Evolutionary conservation across 2,797 vertebrate genomes (phyloP).

Genomic region (Hapalemur alaotrensis): DNA sequence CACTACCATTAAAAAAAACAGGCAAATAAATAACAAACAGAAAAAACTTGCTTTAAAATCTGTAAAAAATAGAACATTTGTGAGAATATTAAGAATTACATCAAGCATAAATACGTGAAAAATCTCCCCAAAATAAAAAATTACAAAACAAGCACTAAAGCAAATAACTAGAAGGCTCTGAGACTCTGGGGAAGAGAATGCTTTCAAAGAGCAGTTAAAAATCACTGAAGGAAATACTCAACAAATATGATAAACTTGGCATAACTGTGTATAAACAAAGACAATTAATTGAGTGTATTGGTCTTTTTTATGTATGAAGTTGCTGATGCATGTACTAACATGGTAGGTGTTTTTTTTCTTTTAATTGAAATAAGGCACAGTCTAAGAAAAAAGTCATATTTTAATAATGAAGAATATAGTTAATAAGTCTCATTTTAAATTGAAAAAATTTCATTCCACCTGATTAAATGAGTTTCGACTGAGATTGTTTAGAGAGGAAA

Average conservation of each 20-base stretch:
- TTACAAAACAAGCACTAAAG: neutral
- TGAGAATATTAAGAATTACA: neutral
- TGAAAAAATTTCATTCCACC: neutral
- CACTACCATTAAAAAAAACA: neutral
- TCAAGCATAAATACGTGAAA: neutral
- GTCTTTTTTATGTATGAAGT: neutral
- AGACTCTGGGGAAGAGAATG: neutral
- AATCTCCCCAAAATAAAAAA: neutral
- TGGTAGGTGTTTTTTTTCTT: neutral
- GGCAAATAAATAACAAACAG: neutral
- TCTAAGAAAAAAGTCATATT: neutral
- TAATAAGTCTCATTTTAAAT: neutral
- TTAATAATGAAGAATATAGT: neutral
- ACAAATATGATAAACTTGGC: neutral
- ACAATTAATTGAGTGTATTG: neutral
- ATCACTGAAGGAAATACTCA: neutral
- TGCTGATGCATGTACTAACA: neutral
- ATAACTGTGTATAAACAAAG: neutral
- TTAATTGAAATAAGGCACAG: neutral
- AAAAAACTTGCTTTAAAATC: neutral
- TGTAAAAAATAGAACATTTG: neutral
- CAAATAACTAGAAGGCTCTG: neutral
- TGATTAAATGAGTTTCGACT: neutral
- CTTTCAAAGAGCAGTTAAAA: neutral
- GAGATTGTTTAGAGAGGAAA: conserved; percentile 10